These are phyloP conservation scores for Dolichopus griseipennis DNA, from an alignment of 2,888 invertebrate genomes.

Conservation along the genomic window DNA sequence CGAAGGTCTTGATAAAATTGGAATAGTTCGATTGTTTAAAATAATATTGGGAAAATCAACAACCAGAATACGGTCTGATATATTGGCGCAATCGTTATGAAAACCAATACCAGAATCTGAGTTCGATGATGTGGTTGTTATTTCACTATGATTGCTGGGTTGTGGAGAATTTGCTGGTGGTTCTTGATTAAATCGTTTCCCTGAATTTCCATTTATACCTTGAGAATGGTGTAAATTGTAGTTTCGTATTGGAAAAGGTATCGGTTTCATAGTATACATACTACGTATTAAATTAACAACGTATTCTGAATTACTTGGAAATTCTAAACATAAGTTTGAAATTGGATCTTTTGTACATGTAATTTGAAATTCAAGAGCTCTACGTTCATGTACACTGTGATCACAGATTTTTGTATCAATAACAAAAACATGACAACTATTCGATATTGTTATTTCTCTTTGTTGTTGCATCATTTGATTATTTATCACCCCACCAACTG, in stretches of 20 bases:
- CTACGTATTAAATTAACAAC: constrained; percentile 63
- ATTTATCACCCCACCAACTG: constrained; percentile 13
- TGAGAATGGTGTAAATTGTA: constrained; percentile 28
- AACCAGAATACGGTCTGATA: constrained; percentile 69
- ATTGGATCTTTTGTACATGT: constrained; percentile 73
- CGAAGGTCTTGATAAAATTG: constrained; percentile 27
- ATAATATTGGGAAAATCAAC: constrained; percentile 57
- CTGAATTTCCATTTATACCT: constrained; percentile 15
- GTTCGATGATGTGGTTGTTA: constrained; percentile 78
- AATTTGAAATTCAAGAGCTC: constrained; percentile 76
- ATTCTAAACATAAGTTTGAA: constrained; percentile 74
- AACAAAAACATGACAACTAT: constrained; percentile 92
- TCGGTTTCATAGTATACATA: constrained; percentile 57
- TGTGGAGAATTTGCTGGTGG: constrained; percentile 66
- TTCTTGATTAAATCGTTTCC: constrained; percentile 28
- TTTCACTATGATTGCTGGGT: constrained; percentile 72
- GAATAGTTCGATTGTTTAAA: constrained; percentile 22
- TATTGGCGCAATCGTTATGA: constrained; percentile 76
- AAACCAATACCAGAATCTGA: constrained; percentile 94
- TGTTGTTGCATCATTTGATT: constrained; percentile 14
- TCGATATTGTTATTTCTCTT: constrained; percentile 55
- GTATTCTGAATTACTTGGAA: constrained; percentile 76
- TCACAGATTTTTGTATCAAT: constrained; percentile 79
- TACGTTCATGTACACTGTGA: constrained; percentile 69
- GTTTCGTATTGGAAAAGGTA: constrained; percentile 35